Base-by-base conservation (phyloP, 2,888 invertebrate genomes). In the Drepanosiphum platanoidis region DNA sequence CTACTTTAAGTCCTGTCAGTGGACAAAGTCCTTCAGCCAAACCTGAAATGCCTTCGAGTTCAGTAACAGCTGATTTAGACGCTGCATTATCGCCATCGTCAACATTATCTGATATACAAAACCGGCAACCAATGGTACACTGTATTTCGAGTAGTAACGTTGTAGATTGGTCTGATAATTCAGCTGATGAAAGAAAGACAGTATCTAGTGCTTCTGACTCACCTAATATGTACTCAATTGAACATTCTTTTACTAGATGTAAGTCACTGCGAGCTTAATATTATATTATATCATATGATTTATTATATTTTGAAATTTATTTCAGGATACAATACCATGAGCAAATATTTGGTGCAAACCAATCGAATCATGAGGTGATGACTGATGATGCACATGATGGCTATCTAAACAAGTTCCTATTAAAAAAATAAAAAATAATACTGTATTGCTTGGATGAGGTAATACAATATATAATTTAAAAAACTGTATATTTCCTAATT, bases 91-190 rank as follows among this genome's bases (percentile, higher is more conserved):
- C 89, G 88, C 88, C 88, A 39, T 89, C 90, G 5, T 89, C 90
- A 7, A 87, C 88, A 11, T 87, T 87, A 68, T 86, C 86, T 70
- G 86, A 87, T 77, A 52, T 86, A n/a, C 87, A 88, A 52, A 87
- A 87, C 70, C 86, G 88, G 18, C 86, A 87, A 77, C 93, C 94
- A 9, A 93, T 95, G 95, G 96, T 96, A 42, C 96, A 96, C 89
- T 96, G 95, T 89, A 94, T 96, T 87, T 95, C 96, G 52, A 95
- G 95, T 89, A 95, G 95, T 88, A 95, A 95, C 89, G 95, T 94
- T 46, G 95, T 94, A 46, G 87, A 87, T 34, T 87, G 87, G 87
- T 82, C 87, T 22, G 87, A 87, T 68, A 84, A 84, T 84, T 84
- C 84, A 30, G 75, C 77, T 9, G 84, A 84, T 7, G 84, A 84